Conservation (phyloP, 1,140 invertebrate species). For the Lepidurus packardi region DNA sequence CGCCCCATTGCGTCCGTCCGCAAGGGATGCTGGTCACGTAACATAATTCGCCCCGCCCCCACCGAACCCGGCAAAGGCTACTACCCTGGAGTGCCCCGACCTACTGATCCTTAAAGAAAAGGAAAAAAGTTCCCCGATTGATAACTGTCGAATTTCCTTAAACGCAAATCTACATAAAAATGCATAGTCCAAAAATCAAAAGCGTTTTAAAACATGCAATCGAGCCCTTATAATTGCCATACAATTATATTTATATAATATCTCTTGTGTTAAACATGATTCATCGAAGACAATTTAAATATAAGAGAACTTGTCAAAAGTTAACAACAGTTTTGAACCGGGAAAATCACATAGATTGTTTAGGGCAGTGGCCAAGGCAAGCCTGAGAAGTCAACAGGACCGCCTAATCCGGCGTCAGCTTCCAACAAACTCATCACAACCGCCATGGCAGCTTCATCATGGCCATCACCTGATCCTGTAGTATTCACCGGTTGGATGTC, state of each 20-base stretch:
- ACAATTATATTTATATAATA: no score
- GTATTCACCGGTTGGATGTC: conserved; percentile 43
- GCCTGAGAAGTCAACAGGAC: conserved; percentile 79
- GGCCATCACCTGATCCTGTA: conserved; percentile 58
- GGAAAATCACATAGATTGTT: conserved; percentile 35
- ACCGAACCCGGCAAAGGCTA: not conserved
- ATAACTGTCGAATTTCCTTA: not conserved
- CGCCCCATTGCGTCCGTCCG: conserved; percentile 24
- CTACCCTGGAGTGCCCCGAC: conserved; percentile 8
- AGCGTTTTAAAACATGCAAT: no score
- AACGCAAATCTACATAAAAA: conserved; percentile 13
- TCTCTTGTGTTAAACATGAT: no score
- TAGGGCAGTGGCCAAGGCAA: conserved; percentile 78
- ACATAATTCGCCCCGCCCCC: not conserved
- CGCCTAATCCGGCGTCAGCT: conserved; percentile 66
- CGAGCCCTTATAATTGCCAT: no score
- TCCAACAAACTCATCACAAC: conserved; percentile 87
- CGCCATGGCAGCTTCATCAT: conserved; percentile 84
- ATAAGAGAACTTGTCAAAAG: not conserved
- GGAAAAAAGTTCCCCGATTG: not conserved
- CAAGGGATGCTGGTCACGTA: conserved; percentile 27
- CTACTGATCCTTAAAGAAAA: not conserved
- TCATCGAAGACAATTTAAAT: not conserved
- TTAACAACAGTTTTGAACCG: not conserved
- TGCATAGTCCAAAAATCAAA: no score